A percentile compares a stretch with the other conserved stretches of the same genome.
Conservation (phyloP, 2,888 invertebrate species). For the Eristalis tenax region DNA sequence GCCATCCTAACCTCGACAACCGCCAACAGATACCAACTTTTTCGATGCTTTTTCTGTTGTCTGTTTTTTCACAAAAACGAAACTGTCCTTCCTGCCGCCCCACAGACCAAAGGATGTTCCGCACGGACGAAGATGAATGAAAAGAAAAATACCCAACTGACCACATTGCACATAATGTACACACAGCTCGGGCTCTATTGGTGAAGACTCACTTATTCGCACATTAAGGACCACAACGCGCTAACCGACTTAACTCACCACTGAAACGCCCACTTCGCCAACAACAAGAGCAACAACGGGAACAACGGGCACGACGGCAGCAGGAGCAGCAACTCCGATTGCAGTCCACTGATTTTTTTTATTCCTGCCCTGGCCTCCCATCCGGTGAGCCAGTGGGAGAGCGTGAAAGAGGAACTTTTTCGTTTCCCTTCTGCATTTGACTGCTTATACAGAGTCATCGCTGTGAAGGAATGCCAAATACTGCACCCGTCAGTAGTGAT, state of each 20-base stretch:
- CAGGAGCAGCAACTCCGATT: background rate
- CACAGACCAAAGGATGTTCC: background rate
- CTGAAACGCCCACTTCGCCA: conserved; percentile 12
- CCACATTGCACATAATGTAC: background rate
- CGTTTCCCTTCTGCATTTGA: conserved; percentile 7
- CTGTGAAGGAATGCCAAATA: conserved; percentile 34
- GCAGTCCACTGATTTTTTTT: background rate
- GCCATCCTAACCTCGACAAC: background rate
- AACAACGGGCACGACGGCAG: background rate
- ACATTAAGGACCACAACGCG: conserved; percentile 29
- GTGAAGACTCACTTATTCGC: conserved; percentile 46
- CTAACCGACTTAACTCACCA: conserved; percentile 20
- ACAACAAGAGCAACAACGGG: conserved; percentile 9
- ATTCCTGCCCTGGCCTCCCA: background rate
- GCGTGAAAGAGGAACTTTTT: background rate
- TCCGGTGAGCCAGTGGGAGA: background rate
- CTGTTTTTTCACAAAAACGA: background rate
- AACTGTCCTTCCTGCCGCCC: background rate
- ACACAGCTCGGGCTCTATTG: conserved; percentile 1
- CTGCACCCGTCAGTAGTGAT: conserved; percentile 3
- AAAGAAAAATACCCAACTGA: background rate
- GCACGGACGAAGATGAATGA: conserved; percentile 1
- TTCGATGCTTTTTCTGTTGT: background rate
- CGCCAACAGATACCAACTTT: background rate
- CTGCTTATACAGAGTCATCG: conserved; percentile 19